Base-by-base conservation (phyloP, 2,888 invertebrate genomes). In the Neoitamus cyanurus region DNA sequence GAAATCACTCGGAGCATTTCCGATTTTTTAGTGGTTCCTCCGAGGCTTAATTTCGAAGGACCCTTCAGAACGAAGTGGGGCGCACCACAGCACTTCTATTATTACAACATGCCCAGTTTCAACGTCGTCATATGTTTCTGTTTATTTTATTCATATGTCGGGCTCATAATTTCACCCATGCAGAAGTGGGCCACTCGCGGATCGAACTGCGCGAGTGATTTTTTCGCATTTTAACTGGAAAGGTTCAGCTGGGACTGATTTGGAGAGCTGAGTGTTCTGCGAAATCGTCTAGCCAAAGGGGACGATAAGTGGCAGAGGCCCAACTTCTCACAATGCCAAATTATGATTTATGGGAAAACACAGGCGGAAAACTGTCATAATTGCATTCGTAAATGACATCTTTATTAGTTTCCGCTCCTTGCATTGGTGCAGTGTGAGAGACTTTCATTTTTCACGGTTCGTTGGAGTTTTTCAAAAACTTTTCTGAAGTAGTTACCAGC, bases 361-460 rank as follows among this genome's bases (percentile, higher is more conserved):
- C 13, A 46, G 58, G 58, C 48, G 31, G 31, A 48, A 78, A 73
- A 78, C n/a, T 78, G 78, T 78, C 78, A 78, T 78, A 78, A 78
- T 31, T 31, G 78, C 7, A 78, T 48, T 48, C 15, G 58, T 15
- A 78, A 78, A 78, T 48, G 78, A 48, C 78, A 78, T 78, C 46
- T 78, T 78, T 78, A 78, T 78, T 78, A 78, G 78, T 78, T 78
- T 78, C 46, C 48, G 34, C 78, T 78, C 30, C 78, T 15, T 78
- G 78, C 15, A 48, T 42, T 20, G n/a, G 11, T 73, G 6, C 20
- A 15, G 6, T 37, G 42, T 75, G 42, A 25, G 42, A 37, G 42
- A 28, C 42, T 75, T 75, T 75, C 72, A 75, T 75, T 42, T 75
- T 42, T 75, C 28, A 75, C 28, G 42, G 75, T 42, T 42, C 75